Evolutionary conservation across 2,113 vertebrate genomes (phyloP).

Genomic region (Balaeniceps rex): DNA sequence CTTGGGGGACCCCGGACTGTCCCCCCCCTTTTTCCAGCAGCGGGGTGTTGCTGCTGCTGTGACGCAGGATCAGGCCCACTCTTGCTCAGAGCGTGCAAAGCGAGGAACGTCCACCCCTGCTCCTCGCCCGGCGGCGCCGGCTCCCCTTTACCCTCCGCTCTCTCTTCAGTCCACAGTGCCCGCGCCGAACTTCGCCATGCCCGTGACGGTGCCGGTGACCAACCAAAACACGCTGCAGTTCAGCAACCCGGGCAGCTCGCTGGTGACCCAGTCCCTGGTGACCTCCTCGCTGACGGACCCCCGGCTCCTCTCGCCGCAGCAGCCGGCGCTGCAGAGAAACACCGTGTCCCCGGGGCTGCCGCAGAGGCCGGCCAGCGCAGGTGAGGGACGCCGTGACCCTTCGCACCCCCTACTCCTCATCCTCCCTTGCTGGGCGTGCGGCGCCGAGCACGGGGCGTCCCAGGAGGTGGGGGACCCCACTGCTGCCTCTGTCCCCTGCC

Average conservation of each 20-base stretch:
- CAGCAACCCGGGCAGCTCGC: constrained; percentile 86
- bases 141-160: not conserved
- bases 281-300: constrained; percentile 92
- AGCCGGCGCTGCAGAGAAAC: constrained; percentile 88
- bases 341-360: constrained; percentile 90
- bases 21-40: not conserved
- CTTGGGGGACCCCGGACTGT: rapidly evolving
- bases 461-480: no score
- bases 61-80: not conserved
- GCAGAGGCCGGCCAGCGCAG: constrained; percentile 93
- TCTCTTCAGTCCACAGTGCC: constrained; percentile 88
- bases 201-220: constrained; percentile 93
- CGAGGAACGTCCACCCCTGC: not conserved
- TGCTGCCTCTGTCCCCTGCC: not conserved
- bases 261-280: constrained; percentile 92
- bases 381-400: constrained; percentile 32
- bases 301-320: constrained; percentile 91
- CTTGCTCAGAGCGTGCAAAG: not conserved
- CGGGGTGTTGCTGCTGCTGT: not conserved
- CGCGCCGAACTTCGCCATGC: constrained; percentile 94
- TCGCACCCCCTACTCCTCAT: not conserved
- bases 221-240: constrained; percentile 92
- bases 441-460: rapidly evolving
- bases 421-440: not conserved
- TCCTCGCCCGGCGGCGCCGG: not conserved